phyloP scores from a whole-genome alignment of 2,888 invertebrate species.

The Metallyticus violacea region DNA sequence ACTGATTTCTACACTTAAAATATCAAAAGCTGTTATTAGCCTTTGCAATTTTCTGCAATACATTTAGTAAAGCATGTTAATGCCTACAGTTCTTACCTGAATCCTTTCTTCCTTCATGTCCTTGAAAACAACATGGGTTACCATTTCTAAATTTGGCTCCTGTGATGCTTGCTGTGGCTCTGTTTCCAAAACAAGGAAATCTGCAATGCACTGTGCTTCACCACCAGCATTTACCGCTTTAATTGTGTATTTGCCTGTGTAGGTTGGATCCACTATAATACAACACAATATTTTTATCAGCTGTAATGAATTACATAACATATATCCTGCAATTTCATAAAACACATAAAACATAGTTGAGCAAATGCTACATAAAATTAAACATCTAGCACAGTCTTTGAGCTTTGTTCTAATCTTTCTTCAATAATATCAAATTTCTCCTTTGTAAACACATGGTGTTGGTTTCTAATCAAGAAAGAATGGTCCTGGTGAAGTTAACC shows the following conservation, averaged over 20 bases:
- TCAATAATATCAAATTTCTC: no score
- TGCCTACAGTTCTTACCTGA: slow-evolving; percentile 43
- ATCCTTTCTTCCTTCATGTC: slow-evolving; percentile 51
- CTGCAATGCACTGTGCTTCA: slow-evolving; percentile 79
- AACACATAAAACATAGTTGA: no score
- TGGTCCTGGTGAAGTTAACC: no score
- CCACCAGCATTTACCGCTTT: slow-evolving; percentile 71
- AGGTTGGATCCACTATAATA: slow-evolving; percentile 56
- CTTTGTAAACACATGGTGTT: no score
- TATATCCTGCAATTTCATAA: no score
- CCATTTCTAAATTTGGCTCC: not conserved
- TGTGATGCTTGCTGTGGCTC: slow-evolving; percentile 50
- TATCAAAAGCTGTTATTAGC: not conserved
- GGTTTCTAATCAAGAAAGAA: no score
- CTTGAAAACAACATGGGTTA: slow-evolving; percentile 52
- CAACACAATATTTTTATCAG: slow-evolving; percentile 15
- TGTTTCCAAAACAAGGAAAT: slow-evolving; percentile 70
- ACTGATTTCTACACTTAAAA: not conserved
- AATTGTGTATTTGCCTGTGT: slow-evolving; percentile 76
- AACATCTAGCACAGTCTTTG: no score
- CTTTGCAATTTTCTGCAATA: not conserved
- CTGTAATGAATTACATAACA: no score
- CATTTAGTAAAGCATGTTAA: not conserved
- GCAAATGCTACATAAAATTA: no score
- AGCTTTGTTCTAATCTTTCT: no score